Evolutionary conservation across 2,113 vertebrate genomes (phyloP), one percentile per base, ranked within the genome.

Genomic region (Brachypteracias leptosomus): DNA sequence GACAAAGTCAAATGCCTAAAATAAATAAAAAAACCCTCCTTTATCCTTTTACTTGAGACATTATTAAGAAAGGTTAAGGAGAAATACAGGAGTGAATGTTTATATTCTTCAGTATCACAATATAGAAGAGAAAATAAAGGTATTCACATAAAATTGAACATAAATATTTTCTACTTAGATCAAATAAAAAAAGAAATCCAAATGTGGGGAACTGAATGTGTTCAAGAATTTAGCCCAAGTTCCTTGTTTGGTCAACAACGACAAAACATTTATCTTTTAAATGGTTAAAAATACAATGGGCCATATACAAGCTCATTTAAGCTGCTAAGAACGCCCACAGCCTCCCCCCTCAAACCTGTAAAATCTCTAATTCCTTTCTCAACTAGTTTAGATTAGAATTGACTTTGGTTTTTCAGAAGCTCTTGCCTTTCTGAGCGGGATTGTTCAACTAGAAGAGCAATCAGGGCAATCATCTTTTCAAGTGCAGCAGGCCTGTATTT

Each of bases 381-480:
- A 78, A 49, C 29, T 66, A 68, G 17, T 16, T 59, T 42, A 58
- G 44, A 54, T 57, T 22, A 55, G 68, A 78, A 66, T 33, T 78
- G 31, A 71, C 51, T 88, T 88, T 40, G 73, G 8, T 88, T 95
- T 97, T 83, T 87, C 87, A 84, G 90, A 91, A 96, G 85, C 76
- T 67, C 96, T 89, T 91, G 99, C 99, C 99, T 99, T 98, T 99
- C 99, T 25, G 99, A 99, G 93, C 99, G 99, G 80, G 99, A 99
- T 95, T 99, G 99, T 97, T 99, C 99, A 95, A 99, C 99, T 76
- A 99, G 98, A 95, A 99, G 99, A 92, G 99, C 99, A 92, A 99
- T 99, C 87, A 99, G 98, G 17, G 99, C 99, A 75, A 99, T 99
- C 99, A 99, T 99, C 98, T 99, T 99, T 97, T 99, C 99, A 97